Evolutionary conservation across 2,888 invertebrate genomes (phyloP).

Genomic region (Cacoxenus indagator): DNA sequence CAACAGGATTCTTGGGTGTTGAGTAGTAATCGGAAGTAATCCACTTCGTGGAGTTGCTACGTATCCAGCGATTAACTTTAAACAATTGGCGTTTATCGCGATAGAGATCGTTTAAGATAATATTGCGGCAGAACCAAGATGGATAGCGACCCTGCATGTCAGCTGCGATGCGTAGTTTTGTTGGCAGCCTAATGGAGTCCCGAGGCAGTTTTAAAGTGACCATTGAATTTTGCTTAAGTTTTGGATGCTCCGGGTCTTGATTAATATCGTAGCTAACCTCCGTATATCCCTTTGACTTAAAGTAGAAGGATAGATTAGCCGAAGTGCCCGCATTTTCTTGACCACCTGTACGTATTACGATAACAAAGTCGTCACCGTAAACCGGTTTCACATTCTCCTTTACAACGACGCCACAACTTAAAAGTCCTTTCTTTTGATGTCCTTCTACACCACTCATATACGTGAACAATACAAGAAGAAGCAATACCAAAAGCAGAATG

Average conservation of each 20-base stretch:
- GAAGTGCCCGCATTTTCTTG: conserved; percentile 36
- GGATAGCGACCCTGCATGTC: conserved; percentile 32
- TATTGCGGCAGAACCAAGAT: conserved; percentile 33
- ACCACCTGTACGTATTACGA: conserved; percentile 33
- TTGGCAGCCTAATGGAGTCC: conserved; percentile 27
- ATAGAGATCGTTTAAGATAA: conserved; percentile 25
- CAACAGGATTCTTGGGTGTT: neutral
- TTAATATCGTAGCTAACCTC: conserved; percentile 21
- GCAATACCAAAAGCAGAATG: neutral
- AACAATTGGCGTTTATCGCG: conserved; percentile 24
- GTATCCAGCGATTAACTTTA: conserved; percentile 29
- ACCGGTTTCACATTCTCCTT: neutral
- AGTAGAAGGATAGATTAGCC: conserved; percentile 31
- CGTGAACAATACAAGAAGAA: neutral
- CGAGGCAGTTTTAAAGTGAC: conserved; percentile 9
- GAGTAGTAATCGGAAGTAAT: conserved; percentile 22
- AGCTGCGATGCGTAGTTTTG: conserved; percentile 30
- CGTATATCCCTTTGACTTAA: conserved; percentile 16
- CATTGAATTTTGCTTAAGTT: conserved; percentile 24
- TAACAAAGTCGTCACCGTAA: conserved; percentile 14
- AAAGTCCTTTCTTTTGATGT: neutral
- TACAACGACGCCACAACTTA: conserved; percentile 2
- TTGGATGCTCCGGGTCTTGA: conserved; percentile 32
- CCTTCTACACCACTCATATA: neutral
- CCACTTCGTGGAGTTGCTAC: neutral